A percentile compares a stretch with the other conserved stretches of the same genome.
Conservation (phyloP, 2,113 vertebrate genomes). For the Epinephelus fuscoguttatus region DNA sequence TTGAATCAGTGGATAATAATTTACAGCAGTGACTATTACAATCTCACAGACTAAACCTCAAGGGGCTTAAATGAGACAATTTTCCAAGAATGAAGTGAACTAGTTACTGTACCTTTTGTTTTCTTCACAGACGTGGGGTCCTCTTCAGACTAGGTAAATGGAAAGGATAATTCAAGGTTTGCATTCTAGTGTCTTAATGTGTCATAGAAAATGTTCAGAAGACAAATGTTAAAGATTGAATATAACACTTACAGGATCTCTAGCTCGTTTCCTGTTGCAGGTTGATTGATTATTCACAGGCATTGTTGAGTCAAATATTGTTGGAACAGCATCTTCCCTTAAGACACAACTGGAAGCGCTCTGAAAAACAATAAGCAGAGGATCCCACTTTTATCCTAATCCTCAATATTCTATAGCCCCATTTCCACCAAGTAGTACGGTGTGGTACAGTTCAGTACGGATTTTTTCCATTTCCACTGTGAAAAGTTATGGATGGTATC, state of each 20-base stretch:
- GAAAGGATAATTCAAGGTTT: conserved; percentile 34
- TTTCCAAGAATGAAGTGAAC: not conserved
- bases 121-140: conserved; percentile 92
- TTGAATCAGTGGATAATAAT: not conserved
- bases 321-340: conserved; percentile 94
- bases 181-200: not conserved
- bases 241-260: conserved; percentile 88
- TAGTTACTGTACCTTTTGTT: conserved; percentile 87
- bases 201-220: not conserved
- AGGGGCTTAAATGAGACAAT: not conserved
- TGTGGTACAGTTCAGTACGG: no score
- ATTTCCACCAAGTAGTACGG: no score
- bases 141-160: conserved; percentile 88
- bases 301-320: conserved; percentile 92
- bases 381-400: not conserved
- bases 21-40: not conserved
- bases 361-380: conserved; percentile 78
- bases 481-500: no score
- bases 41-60: not conserved
- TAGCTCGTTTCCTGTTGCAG: conserved; percentile 91
- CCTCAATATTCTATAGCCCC: not conserved
- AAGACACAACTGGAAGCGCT: conserved; percentile 89
- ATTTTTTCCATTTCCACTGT: no score
- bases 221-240: not conserved
- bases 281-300: conserved; percentile 90